Evolutionary conservation across 2,888 invertebrate species (phyloP).

Genomic region (Drymonia ruficornis): DNA sequence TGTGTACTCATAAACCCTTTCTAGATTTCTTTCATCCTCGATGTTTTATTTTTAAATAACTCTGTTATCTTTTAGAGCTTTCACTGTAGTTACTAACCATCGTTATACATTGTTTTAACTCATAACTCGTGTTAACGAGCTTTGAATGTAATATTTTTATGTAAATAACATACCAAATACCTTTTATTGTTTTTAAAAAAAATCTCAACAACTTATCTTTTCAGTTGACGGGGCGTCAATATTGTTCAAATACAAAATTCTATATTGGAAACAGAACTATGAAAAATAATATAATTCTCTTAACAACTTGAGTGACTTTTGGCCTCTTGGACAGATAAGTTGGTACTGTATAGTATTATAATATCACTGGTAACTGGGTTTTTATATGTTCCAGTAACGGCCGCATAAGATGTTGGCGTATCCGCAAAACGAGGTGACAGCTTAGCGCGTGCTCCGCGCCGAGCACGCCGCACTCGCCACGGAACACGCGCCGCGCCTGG

Average conservation of each 20-base stretch:
- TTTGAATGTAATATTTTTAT: slow-evolving; percentile 1
- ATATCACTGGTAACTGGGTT: too few species aligned
- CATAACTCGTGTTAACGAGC: slow-evolving; percentile 13
- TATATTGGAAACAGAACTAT: too few species aligned
- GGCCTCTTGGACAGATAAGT: neutral
- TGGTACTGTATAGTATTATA: neutral
- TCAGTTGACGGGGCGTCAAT: too few species aligned
- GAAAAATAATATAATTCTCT: too few species aligned
- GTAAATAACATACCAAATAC: neutral
- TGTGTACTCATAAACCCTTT: slow-evolving; percentile 5
- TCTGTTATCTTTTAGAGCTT: slow-evolving; percentile 30
- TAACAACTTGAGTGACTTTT: too few species aligned
- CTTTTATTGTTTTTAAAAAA: neutral
- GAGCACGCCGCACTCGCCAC: slow-evolving; percentile 26
- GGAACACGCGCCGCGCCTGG: slow-evolving; percentile 32
- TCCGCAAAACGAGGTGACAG: slow-evolving; percentile 67
- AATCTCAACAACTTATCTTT: too few species aligned
- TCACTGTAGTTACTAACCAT: slow-evolving; percentile 39
- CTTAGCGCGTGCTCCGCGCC: slow-evolving; percentile 33
- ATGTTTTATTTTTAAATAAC: neutral
- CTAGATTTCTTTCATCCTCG: neutral
- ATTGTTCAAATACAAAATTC: too few species aligned
- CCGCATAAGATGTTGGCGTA: slow-evolving; percentile 68
- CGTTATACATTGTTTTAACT: slow-evolving; percentile 40
- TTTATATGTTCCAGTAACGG: slow-evolving; percentile 43